phyloP scores from a whole-genome alignment of 1,140 invertebrate genomes.

The Neuroterus valhalla region DNA sequence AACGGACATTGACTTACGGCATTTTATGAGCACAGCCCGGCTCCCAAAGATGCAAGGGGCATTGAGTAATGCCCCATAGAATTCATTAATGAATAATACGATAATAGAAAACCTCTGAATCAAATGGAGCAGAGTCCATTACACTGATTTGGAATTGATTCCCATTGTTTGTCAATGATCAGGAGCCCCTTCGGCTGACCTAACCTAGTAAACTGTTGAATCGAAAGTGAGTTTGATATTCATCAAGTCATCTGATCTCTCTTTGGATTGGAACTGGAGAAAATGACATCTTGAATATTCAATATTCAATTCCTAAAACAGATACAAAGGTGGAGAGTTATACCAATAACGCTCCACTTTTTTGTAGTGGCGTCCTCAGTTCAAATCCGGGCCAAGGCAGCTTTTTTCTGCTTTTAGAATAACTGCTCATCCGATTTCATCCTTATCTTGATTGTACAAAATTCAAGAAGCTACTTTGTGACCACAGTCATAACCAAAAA shows the following conservation, averaged over 20 bases:
- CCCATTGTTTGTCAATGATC: neutral
- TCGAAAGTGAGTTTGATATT: neutral
- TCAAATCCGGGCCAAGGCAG: no score
- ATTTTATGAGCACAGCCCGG: neutral
- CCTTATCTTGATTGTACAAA: no score
- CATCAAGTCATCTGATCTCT: neutral
- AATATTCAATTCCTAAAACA: no score
- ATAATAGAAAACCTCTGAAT: neutral
- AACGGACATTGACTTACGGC: neutral
- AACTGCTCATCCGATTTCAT: no score
- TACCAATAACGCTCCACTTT: no score
- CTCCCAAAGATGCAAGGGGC: neutral
- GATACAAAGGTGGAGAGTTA: no score
- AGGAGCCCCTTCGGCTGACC: neutral
- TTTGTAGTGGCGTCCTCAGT: no score
- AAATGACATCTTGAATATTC: no score
- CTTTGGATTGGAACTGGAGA: no score
- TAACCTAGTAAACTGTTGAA: neutral
- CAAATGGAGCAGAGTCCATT: neutral
- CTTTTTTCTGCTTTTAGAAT: no score
- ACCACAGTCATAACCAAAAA: no score
- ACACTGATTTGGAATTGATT: neutral
- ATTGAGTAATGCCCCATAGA: neutral
- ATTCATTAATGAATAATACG: slow-evolving; percentile 7
- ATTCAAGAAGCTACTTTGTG: no score